These are phyloP conservation scores for Calliopum simillimum DNA, from an alignment of 2,888 invertebrate species.

Conservation along the genomic window DNA sequence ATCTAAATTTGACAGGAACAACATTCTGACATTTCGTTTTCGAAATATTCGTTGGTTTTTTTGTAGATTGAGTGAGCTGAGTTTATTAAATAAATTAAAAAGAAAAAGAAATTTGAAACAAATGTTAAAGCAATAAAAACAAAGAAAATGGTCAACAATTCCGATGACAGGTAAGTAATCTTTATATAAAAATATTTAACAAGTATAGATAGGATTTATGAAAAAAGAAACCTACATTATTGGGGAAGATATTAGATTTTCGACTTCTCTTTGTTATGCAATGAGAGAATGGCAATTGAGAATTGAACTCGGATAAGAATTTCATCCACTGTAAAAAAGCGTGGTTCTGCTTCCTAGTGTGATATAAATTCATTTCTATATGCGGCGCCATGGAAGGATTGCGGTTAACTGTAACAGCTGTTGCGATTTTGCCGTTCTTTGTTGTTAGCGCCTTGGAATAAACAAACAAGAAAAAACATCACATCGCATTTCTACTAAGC, in stretches of 20 bases:
- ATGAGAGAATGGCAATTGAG: background rate
- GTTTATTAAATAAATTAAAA: constrained; percentile 8
- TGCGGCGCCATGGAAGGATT: too few relatives aligned
- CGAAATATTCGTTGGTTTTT: background rate
- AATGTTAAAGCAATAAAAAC: constrained; percentile 33
- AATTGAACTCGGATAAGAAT: too few relatives aligned
- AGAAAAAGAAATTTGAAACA: constrained; percentile 17
- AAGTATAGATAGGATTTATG: background rate
- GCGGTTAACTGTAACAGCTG: too few relatives aligned
- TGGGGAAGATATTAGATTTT: background rate
- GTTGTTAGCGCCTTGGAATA: too few relatives aligned
- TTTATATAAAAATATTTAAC: background rate
- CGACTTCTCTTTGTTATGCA: constrained; percentile 25
- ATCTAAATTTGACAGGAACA: too few relatives aligned
- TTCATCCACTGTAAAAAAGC: too few relatives aligned
- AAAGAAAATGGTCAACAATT: constrained; percentile 35
- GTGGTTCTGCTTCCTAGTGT: too few relatives aligned
- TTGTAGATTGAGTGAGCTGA: background rate
- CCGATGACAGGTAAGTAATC: constrained; percentile 36
- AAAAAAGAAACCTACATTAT: background rate
- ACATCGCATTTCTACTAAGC: too few relatives aligned
- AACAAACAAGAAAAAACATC: too few relatives aligned
- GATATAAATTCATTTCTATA: too few relatives aligned
- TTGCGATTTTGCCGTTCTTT: too few relatives aligned
- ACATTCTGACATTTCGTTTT: background rate